Percentiles rank a stretch among this genome's conserved stretches.
Evolutionary conservation across 1,140 invertebrate genomes (phyloP).

Genomic region (Drosophila repleta): DNA sequence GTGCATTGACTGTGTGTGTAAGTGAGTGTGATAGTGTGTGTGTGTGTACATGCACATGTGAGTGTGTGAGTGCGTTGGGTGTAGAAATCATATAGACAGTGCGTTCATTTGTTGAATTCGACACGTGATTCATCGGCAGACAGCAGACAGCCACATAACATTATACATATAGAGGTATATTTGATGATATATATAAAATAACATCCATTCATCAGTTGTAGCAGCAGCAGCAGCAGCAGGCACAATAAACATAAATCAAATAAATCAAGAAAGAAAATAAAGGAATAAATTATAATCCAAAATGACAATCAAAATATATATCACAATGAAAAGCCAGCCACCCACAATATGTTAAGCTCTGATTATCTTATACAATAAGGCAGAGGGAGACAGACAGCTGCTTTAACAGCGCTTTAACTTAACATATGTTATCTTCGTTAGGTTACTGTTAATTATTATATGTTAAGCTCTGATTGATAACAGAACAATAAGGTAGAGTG

Average conservation of each 20-base stretch:
- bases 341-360: conserved; percentile 4
- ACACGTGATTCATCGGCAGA: conserved; percentile 38
- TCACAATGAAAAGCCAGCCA: conserved; percentile 8
- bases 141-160: conserved; percentile 25
- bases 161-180: conserved; percentile 11
- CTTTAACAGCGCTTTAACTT: conserved; percentile 1
- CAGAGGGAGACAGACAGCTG: no score
- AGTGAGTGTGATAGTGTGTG: conserved; percentile 11
- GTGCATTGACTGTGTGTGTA: conserved; percentile 15
- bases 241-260: conserved; percentile 49
- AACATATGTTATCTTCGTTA: not conserved
- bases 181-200: conserved; percentile 25
- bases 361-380: not conserved
- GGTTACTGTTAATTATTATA: no score
- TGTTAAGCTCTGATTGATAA: no score
- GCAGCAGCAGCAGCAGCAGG: conserved; percentile 25
- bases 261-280: conserved; percentile 38
- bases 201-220: conserved; percentile 40
- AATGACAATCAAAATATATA: conserved; percentile 49
- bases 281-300: conserved; percentile 40
- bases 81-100: conserved; percentile 39
- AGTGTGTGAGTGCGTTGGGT: conserved; percentile 34
- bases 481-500: no score
- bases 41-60: not conserved
- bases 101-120: conserved; percentile 29